Evolutionary conservation across 2,797 vertebrate species (phyloP), one percentile per base, ranked within the genome.

Genomic region (Lycodopsis pacificus): DNA sequence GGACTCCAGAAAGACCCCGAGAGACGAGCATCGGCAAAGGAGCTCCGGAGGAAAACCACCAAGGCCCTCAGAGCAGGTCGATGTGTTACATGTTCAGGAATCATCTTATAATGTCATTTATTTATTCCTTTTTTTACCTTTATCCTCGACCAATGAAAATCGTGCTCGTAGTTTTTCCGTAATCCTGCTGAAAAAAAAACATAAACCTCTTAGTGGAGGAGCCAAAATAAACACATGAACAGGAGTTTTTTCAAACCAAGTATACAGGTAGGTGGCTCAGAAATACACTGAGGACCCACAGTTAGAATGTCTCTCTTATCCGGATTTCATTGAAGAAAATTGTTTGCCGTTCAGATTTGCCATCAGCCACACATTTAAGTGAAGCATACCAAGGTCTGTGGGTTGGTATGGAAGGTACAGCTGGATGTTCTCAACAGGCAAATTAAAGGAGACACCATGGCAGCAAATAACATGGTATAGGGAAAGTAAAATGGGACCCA

Each of bases 1-100:
- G 98, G 97, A 5, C 94, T 99, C 73, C 93, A 94, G 92, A 99
- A 99, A 76, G 96, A 99, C 12, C 96, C 97, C 0, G 73, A 72
- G 13, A 91, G 93, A 27, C 95, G 98, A 32, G 95, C 95, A 0
- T 95, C 97, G 0, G 96, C 96, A 0, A 80, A 86, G 1, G 94
- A 97, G 73, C 95, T 99, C 38, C 92, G 89, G 85, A 91, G 85
- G 12, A 97, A 95, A 77, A 95, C 94, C 77, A 93, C 87, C 13
- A 89, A 86, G 42, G 97, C 97, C 0, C 93, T 99, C 9, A 86
- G 95, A 91, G 94, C 96, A 91, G 96, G 98, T 98, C 76, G 75
- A 46, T 11, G 68, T 12, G 2, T n/a, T 34, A 17, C 10, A 1
- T 17, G 17, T 42, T 63, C 4, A 7, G 59, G 34, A 80, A 15